Base-by-base conservation (phyloP, 2,888 invertebrate genomes). In the Bedellia somnulentella region DNA sequence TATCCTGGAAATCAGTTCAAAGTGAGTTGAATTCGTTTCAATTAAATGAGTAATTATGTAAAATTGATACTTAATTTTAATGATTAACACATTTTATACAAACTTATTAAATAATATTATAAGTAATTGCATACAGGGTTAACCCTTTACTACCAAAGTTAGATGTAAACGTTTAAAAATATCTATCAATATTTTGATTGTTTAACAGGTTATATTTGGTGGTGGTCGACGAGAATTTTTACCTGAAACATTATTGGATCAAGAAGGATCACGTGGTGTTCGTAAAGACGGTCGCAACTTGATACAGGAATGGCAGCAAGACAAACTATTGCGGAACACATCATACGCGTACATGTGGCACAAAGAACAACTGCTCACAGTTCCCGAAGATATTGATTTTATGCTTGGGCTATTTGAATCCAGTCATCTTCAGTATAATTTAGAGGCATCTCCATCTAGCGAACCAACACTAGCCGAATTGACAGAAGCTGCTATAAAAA, bases 401-500 rank as follows among this genome's bases (percentile, higher is more conserved):
- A 40, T 85, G 1, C 37, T 85, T 30, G 85, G 83, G 45, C 49
- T 82, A 9, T 82, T 82, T 44, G 66, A 71, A 29, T 46, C 56
- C 13, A 55, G 55, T 34, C 82, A 85, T 43, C 55, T 83, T 66
- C 45, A 68, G 14, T 87, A 82, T 49, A 80, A 84, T 37, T 39
- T 82, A 36, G 80, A 82, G 36, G 52, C 67, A n/a, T 30, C 40
- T 6, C 15, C 42, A 1, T 46, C 52, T 12, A 47, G 37, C 2
- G 79, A 81, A 35, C 90, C 90, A 0, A 82, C 85, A 0, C 59
- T 93, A 9, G 57, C 63, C 1, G 66, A 68, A 15, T 42, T 68
- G 26, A 67, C 67, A 1, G 66, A 62, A 60, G 78, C 79, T 5
- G 91, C 92, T 0, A 85, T 93, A 18, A 70, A 80, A 32, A 66